Base-by-base conservation (phyloP, 2,888 invertebrate genomes). In the Campaea margaritaria region DNA sequence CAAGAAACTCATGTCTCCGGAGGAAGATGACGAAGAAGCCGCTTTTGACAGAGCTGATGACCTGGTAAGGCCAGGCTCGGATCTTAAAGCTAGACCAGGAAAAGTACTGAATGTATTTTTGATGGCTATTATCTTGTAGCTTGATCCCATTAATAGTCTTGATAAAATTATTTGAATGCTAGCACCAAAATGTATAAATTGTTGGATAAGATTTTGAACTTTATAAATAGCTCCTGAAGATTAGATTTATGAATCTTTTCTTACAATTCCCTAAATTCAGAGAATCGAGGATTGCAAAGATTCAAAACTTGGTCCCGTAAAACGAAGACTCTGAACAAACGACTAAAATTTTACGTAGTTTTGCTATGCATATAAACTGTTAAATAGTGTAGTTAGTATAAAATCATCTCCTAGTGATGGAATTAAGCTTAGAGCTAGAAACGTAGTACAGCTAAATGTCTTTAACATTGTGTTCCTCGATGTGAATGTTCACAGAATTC, bases 11-110 rank as follows among this genome's bases (percentile, higher is more conserved):
- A 83, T 91, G 64, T 83, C 86, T 1, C 82, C 91, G 0, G 89
- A 93, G 52, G 85, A 86, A 42, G 93, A 93, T 46, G 82, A 83
- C 53, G 94, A 94, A 70, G 94, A 94, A 68, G 94, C 94, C 49
- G 94, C 94, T 64, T 95, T 95, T 74, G 94, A 94, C 75, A 94
- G 94, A 81, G 94, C 93, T 58, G 95, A 95, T 68, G 96, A 96
- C 86, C 92, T 96, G 96, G 96, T 96, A 95, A 95, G 78, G 65
- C 66, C 69, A 63, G 73, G 63, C 65, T 59, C 10, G 11, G 36
- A 21, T 31, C 8, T 36, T 41, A 21, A 31, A 50, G 48, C 47
- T 50, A 60, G 54, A 28, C 11, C 31, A 21, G 16, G 13, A 21
- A 7, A 14, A 15, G 27, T 14, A 41, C 5, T 31, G 7, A 42